Base-by-base conservation (phyloP, 2,113 vertebrate species). In the Apodemus speciosus region DNA sequence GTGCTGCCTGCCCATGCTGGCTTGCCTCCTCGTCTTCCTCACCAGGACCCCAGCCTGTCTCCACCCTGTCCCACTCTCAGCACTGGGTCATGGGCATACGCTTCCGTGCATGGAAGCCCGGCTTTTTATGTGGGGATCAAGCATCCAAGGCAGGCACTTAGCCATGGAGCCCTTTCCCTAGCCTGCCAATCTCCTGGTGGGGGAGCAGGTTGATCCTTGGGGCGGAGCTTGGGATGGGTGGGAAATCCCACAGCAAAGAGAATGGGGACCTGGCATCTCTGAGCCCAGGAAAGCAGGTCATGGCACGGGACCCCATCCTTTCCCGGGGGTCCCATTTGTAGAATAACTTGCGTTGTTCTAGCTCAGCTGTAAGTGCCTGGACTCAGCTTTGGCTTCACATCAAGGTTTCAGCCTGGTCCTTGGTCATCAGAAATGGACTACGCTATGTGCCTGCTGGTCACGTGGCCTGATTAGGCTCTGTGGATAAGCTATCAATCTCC, bases 321-420 rank as follows among this genome's bases (percentile, higher is more conserved):
- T 56, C 87, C 35, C 62, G 40, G 56, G 16, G 18, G 56, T 56
- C 56, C 72, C 46, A 11, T 69, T 83, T 75, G 11, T 58, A 64
- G 85, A 84, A 40, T 11, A 35, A 10, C 11, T 15, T 13, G 14
- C 58, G 1, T 66, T 51, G 20, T 43, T 53, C 77, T 85, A 2
- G n/a, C 81, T 81, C 7, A 40, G 15, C 30, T 53, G 30, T 49
- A 56, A 66, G 51, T 3, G 1, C 18, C 51, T 56, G 27, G 46
- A 53, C 81, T 71, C 62, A 53, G 46, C 73, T 94, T 60, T 76
- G 94, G 18, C 69, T 80, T 92, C 46, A 58, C 38, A 46, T 68
- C 40, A 38, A 23, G 56, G 73, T 43, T n/a, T 62, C 73, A 68
- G 1, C 14, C 38, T 79, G n/a, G 53, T 85, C 30, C 53, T 85